Evolutionary conservation across 2,888 invertebrate species (phyloP).

Genomic region (Bibio marci): DNA sequence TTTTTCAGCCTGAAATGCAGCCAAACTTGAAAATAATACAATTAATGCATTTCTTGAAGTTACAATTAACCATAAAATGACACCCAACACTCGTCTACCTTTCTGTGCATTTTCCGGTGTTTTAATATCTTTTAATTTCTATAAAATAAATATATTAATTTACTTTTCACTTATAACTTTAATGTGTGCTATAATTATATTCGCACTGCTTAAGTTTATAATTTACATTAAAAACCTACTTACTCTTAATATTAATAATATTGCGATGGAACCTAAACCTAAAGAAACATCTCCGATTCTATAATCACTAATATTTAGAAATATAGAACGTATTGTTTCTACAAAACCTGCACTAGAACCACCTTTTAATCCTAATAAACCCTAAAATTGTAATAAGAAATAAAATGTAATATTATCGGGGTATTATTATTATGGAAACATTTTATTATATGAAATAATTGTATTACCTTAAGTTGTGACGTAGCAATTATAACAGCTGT

Average conservation of each 20-base stretch:
- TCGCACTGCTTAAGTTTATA: too few species aligned
- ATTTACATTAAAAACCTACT: constrained; percentile 23
- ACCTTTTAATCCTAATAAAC: constrained; percentile 53
- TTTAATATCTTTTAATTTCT: constrained; percentile 59
- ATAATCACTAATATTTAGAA: constrained; percentile 47
- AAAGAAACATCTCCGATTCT: constrained; percentile 50
- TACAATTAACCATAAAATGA: constrained; percentile 56
- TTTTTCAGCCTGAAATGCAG: constrained; percentile 44
- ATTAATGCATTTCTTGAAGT: constrained; percentile 73
- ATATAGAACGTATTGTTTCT: constrained; percentile 53
- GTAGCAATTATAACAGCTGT: constrained; percentile 80
- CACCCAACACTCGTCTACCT: constrained; percentile 31
- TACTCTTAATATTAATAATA: constrained; percentile 61
- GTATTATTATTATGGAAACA: too few species aligned
- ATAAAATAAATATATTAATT: constrained; percentile 14
- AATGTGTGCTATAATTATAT: too few species aligned
- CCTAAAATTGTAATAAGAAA: constrained; percentile 15
- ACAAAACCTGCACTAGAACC: constrained; percentile 52
- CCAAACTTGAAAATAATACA: constrained; percentile 40
- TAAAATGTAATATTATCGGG: too few species aligned
- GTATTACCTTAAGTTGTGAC: constrained; percentile 57
- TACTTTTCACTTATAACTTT: neutral
- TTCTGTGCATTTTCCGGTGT: constrained; percentile 26
- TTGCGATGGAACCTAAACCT: constrained; percentile 52
- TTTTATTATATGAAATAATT: too few species aligned